A percentile compares a stretch with the other conserved stretches of the same genome.
These are phyloP conservation scores for Drosophila monieri DNA, from an alignment of 2,888 invertebrate genomes.

Conservation along the genomic window DNA sequence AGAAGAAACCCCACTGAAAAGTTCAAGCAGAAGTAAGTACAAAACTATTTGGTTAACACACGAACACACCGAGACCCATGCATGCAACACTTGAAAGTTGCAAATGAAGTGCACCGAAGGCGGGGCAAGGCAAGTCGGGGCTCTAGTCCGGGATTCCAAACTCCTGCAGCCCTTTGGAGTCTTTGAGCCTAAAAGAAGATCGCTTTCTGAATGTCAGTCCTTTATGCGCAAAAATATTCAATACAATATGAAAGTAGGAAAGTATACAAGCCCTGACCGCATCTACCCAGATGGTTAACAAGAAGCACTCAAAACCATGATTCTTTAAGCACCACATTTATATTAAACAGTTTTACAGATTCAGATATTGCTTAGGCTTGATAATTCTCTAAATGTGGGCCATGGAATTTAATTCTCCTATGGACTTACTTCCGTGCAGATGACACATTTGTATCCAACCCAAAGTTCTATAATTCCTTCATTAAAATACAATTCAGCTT, in stretches of 20 bases:
- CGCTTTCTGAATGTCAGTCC: slow-evolving; percentile 62
- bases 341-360: too few relatives aligned
- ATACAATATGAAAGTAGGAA: not conserved
- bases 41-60: slow-evolving; percentile 71
- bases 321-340: not conserved
- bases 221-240: not conserved
- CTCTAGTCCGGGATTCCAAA: slow-evolving; percentile 39
- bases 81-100: slow-evolving; percentile 61
- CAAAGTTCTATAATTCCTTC: too few relatives aligned
- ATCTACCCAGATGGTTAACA: not conserved
- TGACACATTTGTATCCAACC: too few relatives aligned
- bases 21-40: slow-evolving; percentile 73
- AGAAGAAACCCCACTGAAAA: slow-evolving; percentile 65
- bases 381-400: too few relatives aligned
- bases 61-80: slow-evolving; percentile 21
- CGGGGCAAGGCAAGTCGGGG: slow-evolving; percentile 53
- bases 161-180: slow-evolving; percentile 39
- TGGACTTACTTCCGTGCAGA: too few relatives aligned
- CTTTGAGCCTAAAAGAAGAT: slow-evolving; percentile 59
- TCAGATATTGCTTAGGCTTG: too few relatives aligned
- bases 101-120: slow-evolving; percentile 70
- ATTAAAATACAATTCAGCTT: too few relatives aligned
- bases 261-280: not conserved
- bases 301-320: not conserved
- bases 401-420: too few relatives aligned